Evolutionary conservation across 2,888 invertebrate genomes (phyloP).

Genomic region (Metacarcinus magister): DNA sequence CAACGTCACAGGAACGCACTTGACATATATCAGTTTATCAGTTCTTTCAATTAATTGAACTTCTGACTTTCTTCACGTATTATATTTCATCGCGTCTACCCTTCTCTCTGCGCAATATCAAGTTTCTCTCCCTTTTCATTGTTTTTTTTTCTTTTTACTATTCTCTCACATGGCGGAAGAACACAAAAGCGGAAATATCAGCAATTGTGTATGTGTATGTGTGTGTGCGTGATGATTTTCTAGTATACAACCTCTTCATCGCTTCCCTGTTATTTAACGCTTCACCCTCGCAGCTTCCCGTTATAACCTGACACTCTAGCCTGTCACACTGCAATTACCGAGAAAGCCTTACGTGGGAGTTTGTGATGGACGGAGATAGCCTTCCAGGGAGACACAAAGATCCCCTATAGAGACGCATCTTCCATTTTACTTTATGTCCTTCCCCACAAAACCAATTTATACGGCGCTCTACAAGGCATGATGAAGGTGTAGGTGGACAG

Average conservation of each 20-base stretch:
- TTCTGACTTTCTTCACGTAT: background rate
- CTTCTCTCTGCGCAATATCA: too few species aligned
- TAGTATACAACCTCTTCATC: background rate
- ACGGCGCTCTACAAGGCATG: background rate
- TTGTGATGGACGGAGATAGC: background rate
- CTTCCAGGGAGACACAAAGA: background rate
- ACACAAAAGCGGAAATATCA: too few species aligned
- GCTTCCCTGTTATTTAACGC: background rate
- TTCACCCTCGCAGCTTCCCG: background rate
- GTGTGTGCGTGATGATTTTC: background rate
- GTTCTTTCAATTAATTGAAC: background rate
- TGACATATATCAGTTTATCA: background rate
- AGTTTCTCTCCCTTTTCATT: background rate
- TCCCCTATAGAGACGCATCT: background rate
- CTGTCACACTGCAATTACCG: conserved; percentile 2
- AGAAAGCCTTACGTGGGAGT: conserved; percentile 31
- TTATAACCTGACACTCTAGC: background rate
- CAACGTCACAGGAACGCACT: background rate
- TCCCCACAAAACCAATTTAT: background rate
- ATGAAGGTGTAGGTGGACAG: background rate
- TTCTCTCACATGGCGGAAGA: too few species aligned
- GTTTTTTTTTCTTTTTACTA: background rate
- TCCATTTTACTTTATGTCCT: background rate
- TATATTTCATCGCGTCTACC: background rate
- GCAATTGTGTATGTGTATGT: too few species aligned